phyloP scores from a whole-genome alignment of 2,797 vertebrate species.

The Pelodytes ibericus region DNA sequence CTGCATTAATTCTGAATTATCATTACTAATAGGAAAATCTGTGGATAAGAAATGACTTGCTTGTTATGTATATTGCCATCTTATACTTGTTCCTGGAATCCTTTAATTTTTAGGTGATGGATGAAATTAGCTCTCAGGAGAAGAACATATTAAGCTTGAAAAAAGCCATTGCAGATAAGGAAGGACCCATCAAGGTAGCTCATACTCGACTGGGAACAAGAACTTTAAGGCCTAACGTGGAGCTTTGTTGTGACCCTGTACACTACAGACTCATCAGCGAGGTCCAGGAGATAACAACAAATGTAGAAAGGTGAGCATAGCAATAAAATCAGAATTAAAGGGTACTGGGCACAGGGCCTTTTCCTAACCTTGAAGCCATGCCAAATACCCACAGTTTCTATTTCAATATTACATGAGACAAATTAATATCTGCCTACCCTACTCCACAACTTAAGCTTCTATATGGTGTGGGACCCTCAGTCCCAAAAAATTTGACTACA shows the following conservation, averaged over 20 bases:
- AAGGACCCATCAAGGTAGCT: constrained; percentile 77
- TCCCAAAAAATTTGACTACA: too few relatives aligned
- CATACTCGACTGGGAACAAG: constrained; percentile 79
- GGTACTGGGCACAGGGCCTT: too few relatives aligned
- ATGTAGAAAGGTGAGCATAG: constrained; percentile 76
- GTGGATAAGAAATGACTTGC: too few relatives aligned
- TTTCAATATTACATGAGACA: too few relatives aligned
- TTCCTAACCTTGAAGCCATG: too few relatives aligned
- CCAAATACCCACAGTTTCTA: too few relatives aligned
- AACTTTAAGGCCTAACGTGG: constrained; percentile 76
- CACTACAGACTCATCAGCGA: constrained; percentile 80
- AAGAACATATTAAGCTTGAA: constrained; percentile 76
- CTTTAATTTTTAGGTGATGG: constrained; percentile 74
- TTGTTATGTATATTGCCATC: too few relatives aligned
- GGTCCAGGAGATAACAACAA: constrained; percentile 76
- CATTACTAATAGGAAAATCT: too few relatives aligned
- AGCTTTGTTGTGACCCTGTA: constrained; percentile 79
- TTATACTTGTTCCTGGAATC: constrained; percentile 6
- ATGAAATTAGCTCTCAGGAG: constrained; percentile 80
- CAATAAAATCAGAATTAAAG: not conserved
- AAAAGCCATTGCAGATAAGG: constrained; percentile 77
- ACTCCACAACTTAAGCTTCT: too few relatives aligned
- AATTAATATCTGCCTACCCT: too few relatives aligned
- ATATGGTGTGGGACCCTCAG: too few relatives aligned
- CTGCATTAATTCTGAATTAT: too few relatives aligned